Evolutionary conservation across 1,140 invertebrate species (phyloP), one percentile per base, ranked within the genome.

Genomic region (Cydia amplana): DNA sequence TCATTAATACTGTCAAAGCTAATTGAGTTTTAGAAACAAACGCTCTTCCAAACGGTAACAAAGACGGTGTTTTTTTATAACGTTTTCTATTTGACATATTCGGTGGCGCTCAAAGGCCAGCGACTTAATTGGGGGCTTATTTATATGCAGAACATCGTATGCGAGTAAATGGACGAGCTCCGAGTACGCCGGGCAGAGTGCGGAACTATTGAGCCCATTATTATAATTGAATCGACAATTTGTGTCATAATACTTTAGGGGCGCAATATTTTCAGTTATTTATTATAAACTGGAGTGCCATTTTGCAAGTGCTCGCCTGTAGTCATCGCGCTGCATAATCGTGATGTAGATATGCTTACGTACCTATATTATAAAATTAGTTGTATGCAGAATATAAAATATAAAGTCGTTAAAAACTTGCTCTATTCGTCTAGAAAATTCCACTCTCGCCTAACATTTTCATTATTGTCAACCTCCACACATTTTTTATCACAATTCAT

Each of bases 221-320:
- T 70, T 70, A 70, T 70, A 70, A 70, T 70, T 70, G 65, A 70
- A 70, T 70, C 65, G 65, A 36, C 65, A 70, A 70, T 70, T 70
- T 70, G 65, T 70, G 65, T 70, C 32, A 70, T 70, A 70, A 70
- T 70, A 70, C 65, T 70, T 70, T 70, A 70, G 65, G 65, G 65
- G 32, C 28, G 6, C 65, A 40, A 70, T 70, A 70, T 36, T 70
- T 70, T 70, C 28, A 70, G 32, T 70, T 70, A 70, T 70, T 51
- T 70, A 36, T 36, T 70, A 70, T 70, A 36, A 36, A 36, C 28
- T 43, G 16, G 28, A 32, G 36, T 36, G 32, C 16, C 32, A 70
- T 36, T 36, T 70, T 20, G 65, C 65, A 4, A 23, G n/a, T n/a
- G 25, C 20, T 10, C n/a, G n/a, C 28, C 28, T 43, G 65, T 36